These are phyloP conservation scores for Paradoxurus hermaphroditus DNA, from an alignment of 2,113 vertebrate species.

Conservation along the genomic window DNA sequence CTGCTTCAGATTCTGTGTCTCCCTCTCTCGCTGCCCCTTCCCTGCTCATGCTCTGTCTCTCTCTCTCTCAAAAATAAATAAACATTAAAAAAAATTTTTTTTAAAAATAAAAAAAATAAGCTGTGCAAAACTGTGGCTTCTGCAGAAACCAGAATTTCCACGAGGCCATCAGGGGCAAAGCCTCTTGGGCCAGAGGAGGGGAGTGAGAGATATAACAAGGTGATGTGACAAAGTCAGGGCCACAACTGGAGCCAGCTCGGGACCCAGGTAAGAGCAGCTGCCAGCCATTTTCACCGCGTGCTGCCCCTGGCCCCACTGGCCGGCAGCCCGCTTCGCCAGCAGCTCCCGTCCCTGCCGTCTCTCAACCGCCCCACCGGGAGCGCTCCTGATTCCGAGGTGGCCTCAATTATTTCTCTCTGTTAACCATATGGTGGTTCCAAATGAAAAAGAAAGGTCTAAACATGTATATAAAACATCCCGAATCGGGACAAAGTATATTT, in stretches of 20 bases:
- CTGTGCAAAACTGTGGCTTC: background rate
- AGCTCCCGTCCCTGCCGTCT: accelerated
- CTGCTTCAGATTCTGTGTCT: no score
- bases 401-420: background rate
- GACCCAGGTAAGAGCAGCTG: background rate
- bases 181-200: background rate
- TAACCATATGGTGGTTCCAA: background rate
- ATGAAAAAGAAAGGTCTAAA: background rate
- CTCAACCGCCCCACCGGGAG: background rate
- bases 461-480: background rate
- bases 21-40: no score
- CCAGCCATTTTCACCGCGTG: background rate
- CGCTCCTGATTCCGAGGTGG: background rate
- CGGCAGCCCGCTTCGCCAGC: background rate
- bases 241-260: background rate
- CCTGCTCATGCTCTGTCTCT: no score
- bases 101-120: background rate
- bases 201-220: background rate
- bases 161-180: background rate
- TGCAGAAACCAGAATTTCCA: background rate
- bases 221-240: background rate
- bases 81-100: no score
- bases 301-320: background rate
- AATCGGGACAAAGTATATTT: background rate
- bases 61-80: no score